Evolutionary conservation across 2,113 vertebrate genomes (phyloP).

Genomic region (Eonycteris spelaea): DNA sequence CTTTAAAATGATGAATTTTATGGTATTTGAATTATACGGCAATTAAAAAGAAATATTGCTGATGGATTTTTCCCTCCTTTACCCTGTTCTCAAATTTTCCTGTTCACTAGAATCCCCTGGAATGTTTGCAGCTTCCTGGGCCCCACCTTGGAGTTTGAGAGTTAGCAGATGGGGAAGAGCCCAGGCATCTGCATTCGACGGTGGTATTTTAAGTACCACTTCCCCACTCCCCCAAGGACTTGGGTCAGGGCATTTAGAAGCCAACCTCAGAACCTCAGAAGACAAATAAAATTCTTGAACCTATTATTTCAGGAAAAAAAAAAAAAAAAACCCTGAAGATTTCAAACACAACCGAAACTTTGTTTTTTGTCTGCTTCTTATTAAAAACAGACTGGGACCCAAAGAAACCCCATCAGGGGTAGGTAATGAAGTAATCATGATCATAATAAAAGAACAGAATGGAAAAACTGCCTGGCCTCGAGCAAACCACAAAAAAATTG

Average conservation of each 20-base stretch:
- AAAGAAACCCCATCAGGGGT: conserved; percentile 69
- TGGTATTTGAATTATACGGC: neutral
- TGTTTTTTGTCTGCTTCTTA: conserved; percentile 74
- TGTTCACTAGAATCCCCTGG: neutral
- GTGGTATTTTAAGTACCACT: neutral
- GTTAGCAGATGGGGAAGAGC: neutral
- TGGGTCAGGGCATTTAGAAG: conserved; percentile 56
- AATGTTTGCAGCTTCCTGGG: neutral
- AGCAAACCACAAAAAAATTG: conserved; percentile 71
- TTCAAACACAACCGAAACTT: conserved; percentile 76
- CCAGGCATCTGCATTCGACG: neutral
- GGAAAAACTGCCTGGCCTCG: conserved; percentile 70
- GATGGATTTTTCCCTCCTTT: neutral
- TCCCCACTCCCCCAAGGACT: conserved; percentile 28
- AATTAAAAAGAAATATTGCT: conserved; percentile 36
- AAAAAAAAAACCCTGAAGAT: conserved; percentile 33
- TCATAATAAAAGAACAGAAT: conserved; percentile 75
- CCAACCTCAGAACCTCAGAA: conserved; percentile 73
- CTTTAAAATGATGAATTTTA: neutral
- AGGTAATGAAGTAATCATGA: conserved; percentile 76
- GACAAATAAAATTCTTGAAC: conserved; percentile 77
- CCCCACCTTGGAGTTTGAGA: neutral
- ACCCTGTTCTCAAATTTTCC: neutral
- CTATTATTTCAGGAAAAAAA: conserved; percentile 62
- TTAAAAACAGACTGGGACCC: conserved; percentile 75